Evolutionary conservation across 2,888 invertebrate species (phyloP).

Genomic region (Lutraria lutraria): DNA sequence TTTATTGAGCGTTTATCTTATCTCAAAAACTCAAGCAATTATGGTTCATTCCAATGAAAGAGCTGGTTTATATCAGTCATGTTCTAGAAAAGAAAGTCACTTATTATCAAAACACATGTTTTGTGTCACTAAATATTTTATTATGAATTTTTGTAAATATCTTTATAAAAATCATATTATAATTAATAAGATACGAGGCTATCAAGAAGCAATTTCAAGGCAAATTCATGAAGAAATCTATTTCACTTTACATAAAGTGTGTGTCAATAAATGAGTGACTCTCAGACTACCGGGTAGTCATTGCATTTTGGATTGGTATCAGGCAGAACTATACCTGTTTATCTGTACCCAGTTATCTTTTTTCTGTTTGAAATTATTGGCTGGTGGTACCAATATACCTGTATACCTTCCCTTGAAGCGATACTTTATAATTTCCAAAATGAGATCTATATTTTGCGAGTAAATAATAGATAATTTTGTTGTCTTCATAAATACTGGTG

Average conservation of each 20-base stretch:
- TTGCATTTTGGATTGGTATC: background rate
- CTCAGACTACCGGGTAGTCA: too few species aligned
- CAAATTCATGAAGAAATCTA: too few species aligned
- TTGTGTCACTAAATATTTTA: background rate
- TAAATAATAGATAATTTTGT: background rate
- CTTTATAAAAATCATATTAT: too few species aligned
- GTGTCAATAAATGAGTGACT: background rate
- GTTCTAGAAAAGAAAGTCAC: background rate
- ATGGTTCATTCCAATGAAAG: conserved; percentile 52
- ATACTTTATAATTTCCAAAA: conserved; percentile 86
- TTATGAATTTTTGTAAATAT: background rate
- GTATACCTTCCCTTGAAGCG: conserved; percentile 83
- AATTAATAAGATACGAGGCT: too few species aligned
- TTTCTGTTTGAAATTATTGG: conserved; percentile 84
- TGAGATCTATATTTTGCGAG: conserved; percentile 80
- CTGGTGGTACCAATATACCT: conserved; percentile 84
- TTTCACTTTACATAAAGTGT: too few species aligned
- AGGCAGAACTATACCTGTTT: conserved; percentile 83
- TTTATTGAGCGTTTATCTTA: background rate
- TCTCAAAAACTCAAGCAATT: conserved; percentile 26
- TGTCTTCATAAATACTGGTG: background rate
- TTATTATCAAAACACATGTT: background rate
- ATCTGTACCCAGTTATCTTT: conserved; percentile 86
- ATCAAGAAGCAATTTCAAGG: background rate
- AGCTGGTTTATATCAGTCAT: background rate